phyloP scores from a whole-genome alignment of 2,797 vertebrate genomes.

The Odontamblyopus lacepedii region DNA sequence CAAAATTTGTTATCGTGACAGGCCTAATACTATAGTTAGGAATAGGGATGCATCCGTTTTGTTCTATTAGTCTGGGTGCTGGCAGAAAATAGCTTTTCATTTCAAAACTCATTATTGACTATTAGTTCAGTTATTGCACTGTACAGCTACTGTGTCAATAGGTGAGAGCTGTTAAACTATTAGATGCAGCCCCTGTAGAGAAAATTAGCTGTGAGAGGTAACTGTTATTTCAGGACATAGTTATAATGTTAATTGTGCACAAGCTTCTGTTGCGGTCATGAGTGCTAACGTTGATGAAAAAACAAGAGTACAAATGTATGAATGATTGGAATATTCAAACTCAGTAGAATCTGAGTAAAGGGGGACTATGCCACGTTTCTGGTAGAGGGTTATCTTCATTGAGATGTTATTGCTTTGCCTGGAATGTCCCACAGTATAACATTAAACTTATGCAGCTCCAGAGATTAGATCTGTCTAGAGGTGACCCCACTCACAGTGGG shows the following conservation, averaged over 20 bases:
- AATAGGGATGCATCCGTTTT: slow-evolving; percentile 53
- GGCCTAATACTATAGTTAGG: slow-evolving; percentile 29
- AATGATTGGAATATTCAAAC: not conserved
- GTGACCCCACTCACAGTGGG: too few species aligned
- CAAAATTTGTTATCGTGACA: too few species aligned
- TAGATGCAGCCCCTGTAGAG: slow-evolving; percentile 50
- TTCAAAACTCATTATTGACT: not conserved
- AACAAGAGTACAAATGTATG: not conserved
- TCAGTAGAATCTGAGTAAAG: not conserved
- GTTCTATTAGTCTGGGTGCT: slow-evolving; percentile 2
- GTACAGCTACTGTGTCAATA: not conserved
- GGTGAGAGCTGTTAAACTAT: slow-evolving; percentile 10
- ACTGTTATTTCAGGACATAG: slow-evolving; percentile 47
- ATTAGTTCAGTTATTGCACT: slow-evolving; percentile 1
- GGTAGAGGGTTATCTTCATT: not conserved
- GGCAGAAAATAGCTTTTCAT: not conserved
- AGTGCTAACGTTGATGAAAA: not conserved
- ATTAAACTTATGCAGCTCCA: too few species aligned
- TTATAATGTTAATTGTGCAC: slow-evolving; percentile 37
- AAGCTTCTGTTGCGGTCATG: slow-evolving; percentile 51
- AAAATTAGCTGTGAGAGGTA: slow-evolving; percentile 58
- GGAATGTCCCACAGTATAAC: not conserved
- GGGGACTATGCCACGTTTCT: not conserved
- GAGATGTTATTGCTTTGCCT: not conserved
- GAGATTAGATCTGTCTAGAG: too few species aligned